Evolutionary conservation across 2,113 vertebrate genomes (phyloP).

Genomic region (Osmerus mordax): DNA sequence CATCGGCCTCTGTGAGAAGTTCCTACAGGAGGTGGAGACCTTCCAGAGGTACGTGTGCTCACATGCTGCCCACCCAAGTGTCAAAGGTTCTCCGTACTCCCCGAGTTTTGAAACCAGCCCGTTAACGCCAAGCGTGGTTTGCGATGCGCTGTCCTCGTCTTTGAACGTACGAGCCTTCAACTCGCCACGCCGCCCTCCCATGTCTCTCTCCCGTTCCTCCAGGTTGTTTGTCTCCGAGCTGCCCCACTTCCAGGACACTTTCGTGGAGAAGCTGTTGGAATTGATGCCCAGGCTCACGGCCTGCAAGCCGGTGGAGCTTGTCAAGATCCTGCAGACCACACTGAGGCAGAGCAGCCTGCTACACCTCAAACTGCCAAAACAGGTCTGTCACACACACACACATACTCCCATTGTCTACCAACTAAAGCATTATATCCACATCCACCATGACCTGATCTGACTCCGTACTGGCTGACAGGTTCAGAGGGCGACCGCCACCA

Average conservation of each 20-base stretch:
- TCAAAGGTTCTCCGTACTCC: no score
- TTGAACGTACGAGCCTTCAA: no score
- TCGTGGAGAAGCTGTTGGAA: conserved; percentile 91
- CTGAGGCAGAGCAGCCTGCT: conserved; percentile 87
- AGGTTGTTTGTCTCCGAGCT: conserved; percentile 89
- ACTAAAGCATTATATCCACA: background rate
- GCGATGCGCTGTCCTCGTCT: no score
- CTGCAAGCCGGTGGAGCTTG: conserved; percentile 86
- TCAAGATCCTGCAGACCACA: conserved; percentile 90
- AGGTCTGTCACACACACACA: conserved; percentile 67
- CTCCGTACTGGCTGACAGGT: conserved; percentile 68
- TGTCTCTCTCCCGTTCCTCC: background rate
- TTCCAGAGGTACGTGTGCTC: conserved; percentile 82
- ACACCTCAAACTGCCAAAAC: conserved; percentile 84
- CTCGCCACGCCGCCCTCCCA: no score
- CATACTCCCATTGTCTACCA: background rate
- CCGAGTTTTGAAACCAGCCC: no score
- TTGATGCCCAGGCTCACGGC: conserved; percentile 89
- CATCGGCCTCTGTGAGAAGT: conserved; percentile 87
- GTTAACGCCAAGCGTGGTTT: no score
- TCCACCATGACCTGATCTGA: background rate
- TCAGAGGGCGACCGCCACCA: conserved; percentile 85
- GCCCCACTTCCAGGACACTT: conserved; percentile 89
- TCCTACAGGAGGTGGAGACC: conserved; percentile 89
- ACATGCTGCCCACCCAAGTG: background rate